Base-by-base conservation (phyloP, 30 jellyfish, hydroid and myxozoan genomes). In the Mastigias papua region DNA sequence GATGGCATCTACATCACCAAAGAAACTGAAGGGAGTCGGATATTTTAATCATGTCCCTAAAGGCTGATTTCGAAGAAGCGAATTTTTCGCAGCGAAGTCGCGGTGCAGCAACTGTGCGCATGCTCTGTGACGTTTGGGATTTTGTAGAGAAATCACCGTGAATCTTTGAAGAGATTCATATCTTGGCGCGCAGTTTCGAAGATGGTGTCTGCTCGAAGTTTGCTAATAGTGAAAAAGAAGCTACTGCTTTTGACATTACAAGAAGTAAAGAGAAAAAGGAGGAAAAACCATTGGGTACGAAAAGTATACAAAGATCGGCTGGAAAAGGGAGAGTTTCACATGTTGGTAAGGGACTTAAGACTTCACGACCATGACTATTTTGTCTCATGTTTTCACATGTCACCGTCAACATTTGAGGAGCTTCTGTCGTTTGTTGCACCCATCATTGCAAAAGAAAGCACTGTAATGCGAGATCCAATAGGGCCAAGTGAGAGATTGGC, bases 291-390 rank as follows among this genome's bases (percentile, higher is more conserved):
- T 50, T 74, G 86, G 86, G 86, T 74, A 15, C 72, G 86, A 74
- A 74, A 74, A 48, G 9, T 74, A 17, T 74, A 48, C 37, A 19
- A 48, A 74, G 86, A 74, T 16, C 23, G 86, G 22, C 48, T 22
- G 50, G 61, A 57, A 48, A 77, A 77, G 66, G 88, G 88, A 32
- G 78, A 77, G 63, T 77, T 73, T 49, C 85, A 73, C 22, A 27
- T 73, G 20, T 73, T 73, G 85, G n/a, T n/a, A n/a, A n/a, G n/a
- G n/a, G n/a, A n/a, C n/a, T n/a, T n/a, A n/a, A n/a, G n/a, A n/a
- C n/a, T 2, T 73, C 19, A 73, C 50, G 71, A 71, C 37, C 49
- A 35, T 73, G 34, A 27, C 71, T 1, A 31, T 73, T 29, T 69
- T 17, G 30, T 61, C 22, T 19, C 27, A 35, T 23, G 48, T 42